Base-by-base conservation (phyloP, 2,113 vertebrate genomes). In the Echinops telfairi region DNA sequence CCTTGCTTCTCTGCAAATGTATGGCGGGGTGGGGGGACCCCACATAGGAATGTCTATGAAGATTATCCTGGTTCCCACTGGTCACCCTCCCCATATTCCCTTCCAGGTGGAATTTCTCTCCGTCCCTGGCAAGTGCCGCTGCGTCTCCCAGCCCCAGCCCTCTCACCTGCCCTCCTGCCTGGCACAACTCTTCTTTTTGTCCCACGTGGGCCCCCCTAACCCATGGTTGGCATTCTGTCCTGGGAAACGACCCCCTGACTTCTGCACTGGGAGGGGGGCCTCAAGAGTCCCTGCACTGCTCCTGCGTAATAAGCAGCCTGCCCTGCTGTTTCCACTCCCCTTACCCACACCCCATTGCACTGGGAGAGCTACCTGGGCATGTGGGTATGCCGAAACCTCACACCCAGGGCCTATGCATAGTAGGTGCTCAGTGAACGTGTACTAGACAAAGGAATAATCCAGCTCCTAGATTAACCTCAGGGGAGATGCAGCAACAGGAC, bases 41-140 rank as follows among this genome's bases (percentile, higher is more conserved):
- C 33, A 8, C 79, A 19, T 53, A 7, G 5, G 16, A 82, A 20
- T 40, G 1, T 38, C 31, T 66, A 25, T 0, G 40, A 19, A 38
- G 6, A 27, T 22, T 0, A 7, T 60, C 79, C 40, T 0, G 2
- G 27, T 64, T 64, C 23, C 27, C 2, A 0, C 40, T 4, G 0
- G 0, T 15, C 23, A 80, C 6, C 43, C n/a, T 81, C 66, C 20
- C 29, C 60, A 73, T 1, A 2, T 16, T 10, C 20, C 29, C 36
- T 6, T 8, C 71, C 66, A 83, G 27, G 11, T 19, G 6, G 27
- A 57, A 27, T 76, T 53, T 62, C 64, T 77, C 60, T 70, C 86
- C 29, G 0, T 83, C 31, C 3, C 33, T 73, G 36, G 40, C 66
- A 47, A 0, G 3, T 47, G 20, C 70, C 58, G 73, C 36, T 15